These are phyloP conservation scores for Mythimna vitellina DNA, from an alignment of 2,888 invertebrate species.

Conservation along the genomic window DNA sequence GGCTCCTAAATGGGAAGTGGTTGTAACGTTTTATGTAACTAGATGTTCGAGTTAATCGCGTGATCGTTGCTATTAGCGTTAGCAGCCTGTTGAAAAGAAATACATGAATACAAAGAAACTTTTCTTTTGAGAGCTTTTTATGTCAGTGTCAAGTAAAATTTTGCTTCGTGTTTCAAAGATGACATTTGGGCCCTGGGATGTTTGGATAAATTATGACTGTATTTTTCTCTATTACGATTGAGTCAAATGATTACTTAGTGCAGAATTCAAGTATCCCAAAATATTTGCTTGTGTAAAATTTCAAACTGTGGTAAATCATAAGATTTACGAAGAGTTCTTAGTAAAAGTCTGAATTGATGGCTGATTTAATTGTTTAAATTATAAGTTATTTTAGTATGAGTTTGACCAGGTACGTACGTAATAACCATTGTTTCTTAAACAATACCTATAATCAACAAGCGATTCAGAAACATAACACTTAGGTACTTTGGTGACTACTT, in stretches of 20 bases:
- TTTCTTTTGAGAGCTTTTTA: slow-evolving; percentile 9
- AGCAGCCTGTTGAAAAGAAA: slow-evolving; percentile 21
- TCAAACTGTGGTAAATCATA: neutral
- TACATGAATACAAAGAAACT: slow-evolving; percentile 10
- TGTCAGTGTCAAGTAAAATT: slow-evolving; percentile 7
- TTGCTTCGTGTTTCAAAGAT: slow-evolving; percentile 5
- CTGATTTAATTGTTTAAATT: too few species aligned
- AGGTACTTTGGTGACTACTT: too few species aligned
- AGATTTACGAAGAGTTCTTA: too few species aligned
- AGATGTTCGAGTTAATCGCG: slow-evolving; percentile 24
- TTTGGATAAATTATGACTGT: neutral
- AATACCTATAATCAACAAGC: too few species aligned
- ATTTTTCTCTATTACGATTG: too few species aligned
- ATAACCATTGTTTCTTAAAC: too few species aligned
- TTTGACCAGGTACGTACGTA: too few species aligned
- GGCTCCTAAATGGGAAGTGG: slow-evolving; percentile 20
- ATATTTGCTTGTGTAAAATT: neutral
- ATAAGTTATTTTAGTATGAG: too few species aligned
- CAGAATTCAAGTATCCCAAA: too few species aligned
- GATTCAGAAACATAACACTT: too few species aligned
- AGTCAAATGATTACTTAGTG: too few species aligned
- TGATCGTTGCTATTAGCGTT: slow-evolving; percentile 26
- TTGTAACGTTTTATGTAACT: slow-evolving; percentile 23
- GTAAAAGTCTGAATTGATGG: too few species aligned
- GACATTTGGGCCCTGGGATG: neutral